phyloP scores from a whole-genome alignment of 1,140 invertebrate species.

The Bilobella aurantiaca region DNA sequence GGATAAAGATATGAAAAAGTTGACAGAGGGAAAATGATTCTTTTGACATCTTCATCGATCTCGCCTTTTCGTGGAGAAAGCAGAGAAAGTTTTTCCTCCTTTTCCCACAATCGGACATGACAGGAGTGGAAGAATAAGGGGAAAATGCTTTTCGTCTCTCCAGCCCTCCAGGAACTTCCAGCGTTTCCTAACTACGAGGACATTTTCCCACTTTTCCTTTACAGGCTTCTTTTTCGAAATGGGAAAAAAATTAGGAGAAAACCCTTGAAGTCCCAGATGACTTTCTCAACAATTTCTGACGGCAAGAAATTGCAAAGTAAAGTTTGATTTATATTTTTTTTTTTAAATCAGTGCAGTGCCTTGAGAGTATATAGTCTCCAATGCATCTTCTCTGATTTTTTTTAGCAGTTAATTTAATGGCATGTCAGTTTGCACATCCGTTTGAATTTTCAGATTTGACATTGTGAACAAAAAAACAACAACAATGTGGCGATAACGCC shows the following conservation, averaged over 20 bases:
- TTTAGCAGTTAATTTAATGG: too few species aligned
- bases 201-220: not conserved
- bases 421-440: too few species aligned
- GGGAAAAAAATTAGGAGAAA: not conserved
- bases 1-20: slow-evolving; percentile 21
- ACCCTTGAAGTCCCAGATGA: not conserved
- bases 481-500: too few species aligned
- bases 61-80: slow-evolving; percentile 14
- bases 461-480: too few species aligned
- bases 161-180: not conserved
- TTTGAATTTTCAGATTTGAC: too few species aligned
- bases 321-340: not conserved
- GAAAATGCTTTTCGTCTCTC: not conserved
- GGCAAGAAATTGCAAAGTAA: not conserved
- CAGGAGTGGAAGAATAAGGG: slow-evolving; percentile 25
- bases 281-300: not conserved
- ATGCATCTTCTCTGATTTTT: too few species aligned
- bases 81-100: not conserved
- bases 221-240: too few species aligned
- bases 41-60: slow-evolving; percentile 36
- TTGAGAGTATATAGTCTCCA: too few species aligned
- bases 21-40: slow-evolving; percentile 33
- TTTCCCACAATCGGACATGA: slow-evolving; percentile 30
- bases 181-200: too few species aligned
- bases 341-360: too few species aligned